Evolutionary conservation across 2,113 vertebrate species (phyloP).

Genomic region (Hiodon alosoides): DNA sequence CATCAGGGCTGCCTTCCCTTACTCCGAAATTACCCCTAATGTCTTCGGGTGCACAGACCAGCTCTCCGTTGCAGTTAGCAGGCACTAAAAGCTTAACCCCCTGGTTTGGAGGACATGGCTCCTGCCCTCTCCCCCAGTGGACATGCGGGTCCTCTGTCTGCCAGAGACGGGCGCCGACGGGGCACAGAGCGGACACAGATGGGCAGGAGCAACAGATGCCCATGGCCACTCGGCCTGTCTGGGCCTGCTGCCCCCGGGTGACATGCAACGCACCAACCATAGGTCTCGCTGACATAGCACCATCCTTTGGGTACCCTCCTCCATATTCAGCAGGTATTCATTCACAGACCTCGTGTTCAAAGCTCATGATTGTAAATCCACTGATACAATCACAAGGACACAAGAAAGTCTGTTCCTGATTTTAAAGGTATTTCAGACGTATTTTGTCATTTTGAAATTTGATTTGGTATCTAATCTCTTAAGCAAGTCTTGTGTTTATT

Average conservation of each 20-base stretch:
- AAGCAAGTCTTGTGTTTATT: constrained; percentile 13
- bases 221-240: not conserved
- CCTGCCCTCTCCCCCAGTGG: too few species aligned
- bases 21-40: too few species aligned
- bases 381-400: not conserved
- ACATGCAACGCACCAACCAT: not conserved
- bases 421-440: not conserved
- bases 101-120: too few species aligned
- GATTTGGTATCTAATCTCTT: not conserved
- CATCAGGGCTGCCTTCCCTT: constrained; percentile 8
- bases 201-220: constrained; percentile 12
- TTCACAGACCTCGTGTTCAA: constrained; percentile 1
- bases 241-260: constrained; percentile 12
- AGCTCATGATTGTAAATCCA: not conserved
- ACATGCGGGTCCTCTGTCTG: not conserved
- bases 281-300: not conserved
- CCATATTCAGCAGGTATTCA: constrained; percentile 2
- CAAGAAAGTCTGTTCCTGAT: not conserved
- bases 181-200: not conserved
- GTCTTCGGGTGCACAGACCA: not conserved
- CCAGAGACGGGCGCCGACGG: not conserved
- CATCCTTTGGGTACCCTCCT: not conserved
- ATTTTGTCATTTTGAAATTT: not conserved
- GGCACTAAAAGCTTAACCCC: not conserved
- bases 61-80: not conserved